phyloP scores from a whole-genome alignment of 92 coral and sea anemone genomes.

The Siderastrea radians region DNA sequence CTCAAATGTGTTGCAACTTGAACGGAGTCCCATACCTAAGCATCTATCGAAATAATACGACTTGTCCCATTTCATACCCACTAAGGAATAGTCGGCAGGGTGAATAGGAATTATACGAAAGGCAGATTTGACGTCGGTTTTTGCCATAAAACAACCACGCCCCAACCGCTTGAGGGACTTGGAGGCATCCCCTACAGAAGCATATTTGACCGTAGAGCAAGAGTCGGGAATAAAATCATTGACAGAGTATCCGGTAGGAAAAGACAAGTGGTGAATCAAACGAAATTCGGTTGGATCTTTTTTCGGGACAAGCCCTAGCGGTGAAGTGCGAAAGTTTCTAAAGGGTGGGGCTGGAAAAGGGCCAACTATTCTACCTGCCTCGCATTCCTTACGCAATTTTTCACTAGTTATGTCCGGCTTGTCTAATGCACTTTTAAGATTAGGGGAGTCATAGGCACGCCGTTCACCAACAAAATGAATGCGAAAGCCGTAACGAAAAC shows the following conservation, averaged over 20 bases:
- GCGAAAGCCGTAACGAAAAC: constrained; percentile 44
- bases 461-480: constrained; percentile 20
- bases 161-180: constrained; percentile 24
- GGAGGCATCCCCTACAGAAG: constrained; percentile 55
- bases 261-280: constrained; percentile 60
- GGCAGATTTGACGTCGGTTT: constrained; percentile 59
- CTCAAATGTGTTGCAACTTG: constrained; percentile 37
- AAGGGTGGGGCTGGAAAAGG: constrained; percentile 54
- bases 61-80: constrained; percentile 51
- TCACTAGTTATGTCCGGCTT: background rate
- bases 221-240: constrained; percentile 53
- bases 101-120: constrained; percentile 54
- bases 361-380: constrained; percentile 28
- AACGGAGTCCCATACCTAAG: constrained; percentile 33
- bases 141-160: constrained; percentile 56
- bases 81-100: constrained; percentile 29
- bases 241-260: constrained; percentile 45
- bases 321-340: constrained; percentile 26
- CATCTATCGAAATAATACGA: constrained; percentile 34
- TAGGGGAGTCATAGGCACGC: background rate
- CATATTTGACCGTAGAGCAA: constrained; percentile 40
- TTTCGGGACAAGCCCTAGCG: constrained; percentile 59
- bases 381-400: constrained; percentile 44
- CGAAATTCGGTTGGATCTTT: constrained; percentile 55
- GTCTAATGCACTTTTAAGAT: background rate